Evolutionary conservation across 2,888 invertebrate species (phyloP), one percentile per base, ranked within the genome.

Genomic region (Ochropacha duplaris): DNA sequence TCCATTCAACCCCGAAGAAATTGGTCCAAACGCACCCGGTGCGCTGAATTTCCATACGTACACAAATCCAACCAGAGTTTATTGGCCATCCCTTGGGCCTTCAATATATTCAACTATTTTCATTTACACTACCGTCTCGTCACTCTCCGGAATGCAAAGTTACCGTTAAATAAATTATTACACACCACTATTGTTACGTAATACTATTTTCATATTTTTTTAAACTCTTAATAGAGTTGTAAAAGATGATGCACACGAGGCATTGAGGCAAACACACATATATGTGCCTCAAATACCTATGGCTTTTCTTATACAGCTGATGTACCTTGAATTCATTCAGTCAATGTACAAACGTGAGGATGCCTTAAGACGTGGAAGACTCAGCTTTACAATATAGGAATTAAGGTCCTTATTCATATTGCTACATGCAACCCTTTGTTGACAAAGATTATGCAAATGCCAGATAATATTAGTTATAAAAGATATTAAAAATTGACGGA

Each of bases 61-160:
- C 83, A 85, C 82, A 83, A 86, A 88, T 86, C 87, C 85, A 73
- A 77, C 72, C 74, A 68, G 83, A 88, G 84, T 85, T 52, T 90
- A 89, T 90, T 88, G 90, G 86, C 85, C 84, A 79, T 89, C 91
- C 88, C 89, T 74, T 65, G 88, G 80, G 90, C 78, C 76, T 82
- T 82, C 84, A 83, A 86, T 87, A 89, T 89, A 88, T 87, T 86
- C 86, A 78, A 82, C 82, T 87, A 90, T 87, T 87, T 90, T 88
- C 87, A 87, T 88, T 87, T 86, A 86, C 82, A 80, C 77, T 79
- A 70, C 68, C 69, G 64, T 68, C n/a, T n/a, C 72, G 75, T 66
- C 70, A 73, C 72, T 71, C 78, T 79, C 73, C 70, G 76, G 75
- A 69, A 80, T 79, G 72, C 75, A 78, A 78, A 79, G 86, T 83